These are phyloP conservation scores for Polydrusus pterygomalis DNA, from an alignment of 2,888 invertebrate genomes.

Conservation along the genomic window DNA sequence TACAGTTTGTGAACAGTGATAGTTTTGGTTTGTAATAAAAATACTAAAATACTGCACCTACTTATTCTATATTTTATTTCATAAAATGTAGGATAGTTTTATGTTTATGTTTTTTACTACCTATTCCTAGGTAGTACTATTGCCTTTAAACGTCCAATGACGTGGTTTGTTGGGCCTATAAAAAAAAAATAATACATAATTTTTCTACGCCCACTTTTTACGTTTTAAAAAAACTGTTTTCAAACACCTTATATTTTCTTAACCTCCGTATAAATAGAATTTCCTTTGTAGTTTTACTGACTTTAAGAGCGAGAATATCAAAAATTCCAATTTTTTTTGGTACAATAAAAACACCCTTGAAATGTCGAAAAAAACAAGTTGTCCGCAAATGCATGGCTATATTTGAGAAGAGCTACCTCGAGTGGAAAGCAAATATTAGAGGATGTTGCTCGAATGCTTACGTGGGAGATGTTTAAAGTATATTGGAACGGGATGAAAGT, in stretches of 20 bases:
- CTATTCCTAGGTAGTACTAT: no score
- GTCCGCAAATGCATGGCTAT: conserved; percentile 13
- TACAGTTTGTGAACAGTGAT: no score
- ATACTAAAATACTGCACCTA: no score
- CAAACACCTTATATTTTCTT: not conserved
- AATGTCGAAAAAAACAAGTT: not conserved
- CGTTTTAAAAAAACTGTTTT: not conserved
- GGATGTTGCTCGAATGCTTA: conserved; percentile 6
- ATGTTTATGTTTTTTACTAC: no score
- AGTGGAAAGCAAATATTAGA: conserved; percentile 24
- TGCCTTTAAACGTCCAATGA: no score
- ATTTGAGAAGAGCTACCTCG: conserved; percentile 19
- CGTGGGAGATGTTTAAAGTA: not conserved
- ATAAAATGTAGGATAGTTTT: no score
- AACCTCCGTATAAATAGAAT: not conserved
- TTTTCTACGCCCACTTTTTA: no score
- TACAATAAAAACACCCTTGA: conserved; percentile 6
- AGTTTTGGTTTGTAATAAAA: no score
- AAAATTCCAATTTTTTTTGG: not conserved
- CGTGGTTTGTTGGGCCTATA: no score
- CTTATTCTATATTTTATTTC: no score
- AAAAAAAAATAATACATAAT: no score
- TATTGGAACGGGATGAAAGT: no score
- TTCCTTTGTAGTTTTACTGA: not conserved
- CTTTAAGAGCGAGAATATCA: not conserved